Conservation (phyloP, 2,888 invertebrate genomes). For the Lacanobia oleracea region DNA sequence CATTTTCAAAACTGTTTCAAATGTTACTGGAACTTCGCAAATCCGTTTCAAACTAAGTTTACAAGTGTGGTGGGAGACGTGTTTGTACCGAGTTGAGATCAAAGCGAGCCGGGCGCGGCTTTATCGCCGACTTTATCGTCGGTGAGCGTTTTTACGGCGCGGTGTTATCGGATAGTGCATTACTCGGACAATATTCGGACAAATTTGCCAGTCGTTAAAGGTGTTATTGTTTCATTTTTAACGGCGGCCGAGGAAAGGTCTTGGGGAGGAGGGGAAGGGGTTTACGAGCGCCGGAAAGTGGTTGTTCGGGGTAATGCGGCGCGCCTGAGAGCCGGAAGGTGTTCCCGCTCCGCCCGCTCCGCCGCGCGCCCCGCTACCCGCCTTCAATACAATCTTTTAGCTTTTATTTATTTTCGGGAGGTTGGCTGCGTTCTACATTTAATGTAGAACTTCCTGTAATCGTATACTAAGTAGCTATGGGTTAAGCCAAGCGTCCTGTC, state of each 20-base stretch:
- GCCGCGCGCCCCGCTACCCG: slow-evolving; percentile 4
- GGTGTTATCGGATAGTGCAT: slow-evolving; percentile 59
- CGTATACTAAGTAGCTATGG: neutral
- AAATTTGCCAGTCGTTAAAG: slow-evolving; percentile 63
- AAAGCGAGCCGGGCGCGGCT: slow-evolving; percentile 49
- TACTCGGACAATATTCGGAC: slow-evolving; percentile 59
- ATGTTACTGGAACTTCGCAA: slow-evolving; percentile 53
- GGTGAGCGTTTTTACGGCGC: slow-evolving; percentile 45
- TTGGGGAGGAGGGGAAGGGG: slow-evolving; percentile 13
- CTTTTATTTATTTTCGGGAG: slow-evolving; percentile 30
- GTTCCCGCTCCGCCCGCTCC: slow-evolving; percentile 34
- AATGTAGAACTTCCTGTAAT: neutral
- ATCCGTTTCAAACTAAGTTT: slow-evolving; percentile 50
- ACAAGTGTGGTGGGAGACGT: slow-evolving; percentile 20
- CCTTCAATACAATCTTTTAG: slow-evolving; percentile 24
- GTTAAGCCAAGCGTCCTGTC: neutral
- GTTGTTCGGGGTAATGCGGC: slow-evolving; percentile 59
- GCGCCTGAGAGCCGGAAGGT: slow-evolving; percentile 60
- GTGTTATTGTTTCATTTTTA: slow-evolving; percentile 66
- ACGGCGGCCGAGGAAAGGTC: slow-evolving; percentile 18
- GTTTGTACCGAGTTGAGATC: slow-evolving; percentile 49
- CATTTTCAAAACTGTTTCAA: slow-evolving; percentile 67
- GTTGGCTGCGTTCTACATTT: slow-evolving; percentile 3
- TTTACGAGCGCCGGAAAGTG: slow-evolving; percentile 63
- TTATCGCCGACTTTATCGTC: slow-evolving; percentile 48